Percentiles rank a stretch among this genome's conserved stretches.
Evolutionary conservation across 2,888 invertebrate species (phyloP).

Genomic region (Agrotis segetum): DNA sequence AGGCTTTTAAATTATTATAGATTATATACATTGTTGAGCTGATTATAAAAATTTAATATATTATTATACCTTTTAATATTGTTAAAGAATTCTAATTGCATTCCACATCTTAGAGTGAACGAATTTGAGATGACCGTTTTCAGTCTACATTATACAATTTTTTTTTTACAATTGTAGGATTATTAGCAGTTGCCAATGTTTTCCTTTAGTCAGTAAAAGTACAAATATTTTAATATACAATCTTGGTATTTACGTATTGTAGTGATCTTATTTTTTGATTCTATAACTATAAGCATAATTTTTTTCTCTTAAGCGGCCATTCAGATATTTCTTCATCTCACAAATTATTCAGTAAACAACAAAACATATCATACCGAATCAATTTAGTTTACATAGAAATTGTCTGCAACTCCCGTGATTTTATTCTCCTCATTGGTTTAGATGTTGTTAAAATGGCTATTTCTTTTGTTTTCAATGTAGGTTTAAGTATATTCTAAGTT

Average conservation of each 20-base stretch:
- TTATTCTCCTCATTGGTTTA: constrained; percentile 75
- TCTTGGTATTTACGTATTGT: constrained; percentile 91
- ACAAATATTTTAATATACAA: constrained; percentile 94
- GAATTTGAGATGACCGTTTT: constrained; percentile 91
- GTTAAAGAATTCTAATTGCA: constrained; percentile 92
- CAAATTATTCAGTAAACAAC: constrained; percentile 89
- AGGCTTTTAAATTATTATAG: constrained; percentile 92
- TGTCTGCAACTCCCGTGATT: constrained; percentile 82
- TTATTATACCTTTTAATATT: constrained; percentile 92
- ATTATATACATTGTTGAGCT: constrained; percentile 93
- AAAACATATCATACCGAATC: constrained; percentile 90
- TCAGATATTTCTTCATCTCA: constrained; percentile 83
- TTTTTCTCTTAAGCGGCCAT: constrained; percentile 87
- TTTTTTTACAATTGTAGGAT: constrained; percentile 89
- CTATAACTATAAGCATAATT: constrained; percentile 90
- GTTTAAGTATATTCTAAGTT: constrained; percentile 87
- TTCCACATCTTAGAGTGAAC: constrained; percentile 91
- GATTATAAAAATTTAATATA: constrained; percentile 92
- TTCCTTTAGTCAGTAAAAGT: constrained; percentile 96
- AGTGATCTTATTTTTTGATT: constrained; percentile 90
- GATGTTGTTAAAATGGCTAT: constrained; percentile 85
- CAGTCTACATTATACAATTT: constrained; percentile 91
- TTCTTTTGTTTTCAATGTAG: constrained; percentile 86
- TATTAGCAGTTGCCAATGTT: constrained; percentile 91
- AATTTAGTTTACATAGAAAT: constrained; percentile 80